These are phyloP conservation scores for Ivindomyrus marchei DNA, from an alignment of 2,113 vertebrate species.

Conservation along the genomic window DNA sequence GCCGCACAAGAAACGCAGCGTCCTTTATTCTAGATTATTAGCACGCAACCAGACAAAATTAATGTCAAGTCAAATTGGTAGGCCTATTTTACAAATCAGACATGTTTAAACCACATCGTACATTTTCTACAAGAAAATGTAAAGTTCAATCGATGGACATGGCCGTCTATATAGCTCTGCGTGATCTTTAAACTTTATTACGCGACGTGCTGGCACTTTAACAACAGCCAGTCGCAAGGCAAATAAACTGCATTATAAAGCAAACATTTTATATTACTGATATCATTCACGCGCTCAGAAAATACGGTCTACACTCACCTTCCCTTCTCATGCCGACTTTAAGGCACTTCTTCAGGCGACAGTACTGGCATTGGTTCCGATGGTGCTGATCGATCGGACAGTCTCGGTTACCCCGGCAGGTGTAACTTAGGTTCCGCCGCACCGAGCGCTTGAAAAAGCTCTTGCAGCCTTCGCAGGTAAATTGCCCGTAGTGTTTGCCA, in stretches of 20 bases:
- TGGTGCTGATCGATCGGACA: slow-evolving; percentile 80
- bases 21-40: not conserved
- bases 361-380: slow-evolving; percentile 79
- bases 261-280: not conserved
- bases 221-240: not conserved
- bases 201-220: not conserved
- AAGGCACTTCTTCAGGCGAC: slow-evolving; percentile 77
- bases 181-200: not conserved
- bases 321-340: slow-evolving; percentile 78
- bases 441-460: slow-evolving; percentile 84
- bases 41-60: not conserved
- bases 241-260: not conserved
- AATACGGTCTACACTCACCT: slow-evolving; percentile 50
- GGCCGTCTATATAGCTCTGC: not conserved
- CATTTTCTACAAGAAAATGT: not conserved
- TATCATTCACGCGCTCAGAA: not conserved
- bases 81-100: not conserved
- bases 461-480: slow-evolving; percentile 81
- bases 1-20: not conserved
- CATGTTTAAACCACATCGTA: not conserved
- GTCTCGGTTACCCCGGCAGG: slow-evolving; percentile 73
- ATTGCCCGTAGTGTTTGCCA: slow-evolving; percentile 78
- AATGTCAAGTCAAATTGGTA: not conserved
- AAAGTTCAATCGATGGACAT: not conserved
- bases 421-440: slow-evolving; percentile 75